Evolutionary conservation across 2,888 invertebrate species (phyloP).

Genomic region (Punctoribates punctum): DNA sequence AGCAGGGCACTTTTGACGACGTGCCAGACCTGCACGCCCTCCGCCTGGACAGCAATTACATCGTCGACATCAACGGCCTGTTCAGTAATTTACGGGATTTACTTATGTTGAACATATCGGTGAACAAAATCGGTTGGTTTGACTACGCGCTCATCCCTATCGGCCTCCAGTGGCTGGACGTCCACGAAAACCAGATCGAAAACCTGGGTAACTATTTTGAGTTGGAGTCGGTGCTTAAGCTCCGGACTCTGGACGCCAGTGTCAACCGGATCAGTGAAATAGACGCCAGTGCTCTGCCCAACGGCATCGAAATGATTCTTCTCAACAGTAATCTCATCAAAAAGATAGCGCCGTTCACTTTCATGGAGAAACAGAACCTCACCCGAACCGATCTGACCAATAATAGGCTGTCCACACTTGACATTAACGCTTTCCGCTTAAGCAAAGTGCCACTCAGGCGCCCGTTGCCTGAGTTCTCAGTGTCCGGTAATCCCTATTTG

Average conservation of each 20-base stretch:
- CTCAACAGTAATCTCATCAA: conserved; percentile 85
- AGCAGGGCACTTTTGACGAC: conserved; percentile 72
- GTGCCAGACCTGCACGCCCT: conserved; percentile 76
- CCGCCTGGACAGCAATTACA: conserved; percentile 76
- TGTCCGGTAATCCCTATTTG: conserved; percentile 56
- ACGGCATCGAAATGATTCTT: conserved; percentile 72
- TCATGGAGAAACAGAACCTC: conserved; percentile 80
- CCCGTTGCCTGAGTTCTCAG: conserved; percentile 50
- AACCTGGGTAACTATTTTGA: conserved; percentile 79
- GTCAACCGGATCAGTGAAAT: conserved; percentile 68
- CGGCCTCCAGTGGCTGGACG: conserved; percentile 81
- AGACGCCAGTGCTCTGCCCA: conserved; percentile 72
- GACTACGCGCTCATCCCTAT: conserved; percentile 79
- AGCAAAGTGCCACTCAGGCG: conserved; percentile 70
- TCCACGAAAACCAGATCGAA: conserved; percentile 78
- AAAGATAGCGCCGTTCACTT: conserved; percentile 79
- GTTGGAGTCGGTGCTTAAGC: conserved; percentile 70
- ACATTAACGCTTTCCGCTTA: conserved; percentile 78
- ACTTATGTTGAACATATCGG: conserved; percentile 85
- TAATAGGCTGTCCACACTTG: conserved; percentile 83
- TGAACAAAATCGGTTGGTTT: conserved; percentile 82
- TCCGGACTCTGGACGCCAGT: conserved; percentile 84
- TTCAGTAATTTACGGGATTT: conserved; percentile 78
- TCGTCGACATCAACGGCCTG: conserved; percentile 74
- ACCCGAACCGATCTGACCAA: conserved; percentile 87